phyloP scores from a whole-genome alignment of 2,113 vertebrate genomes.

The Agapornis roseicollis region DNA sequence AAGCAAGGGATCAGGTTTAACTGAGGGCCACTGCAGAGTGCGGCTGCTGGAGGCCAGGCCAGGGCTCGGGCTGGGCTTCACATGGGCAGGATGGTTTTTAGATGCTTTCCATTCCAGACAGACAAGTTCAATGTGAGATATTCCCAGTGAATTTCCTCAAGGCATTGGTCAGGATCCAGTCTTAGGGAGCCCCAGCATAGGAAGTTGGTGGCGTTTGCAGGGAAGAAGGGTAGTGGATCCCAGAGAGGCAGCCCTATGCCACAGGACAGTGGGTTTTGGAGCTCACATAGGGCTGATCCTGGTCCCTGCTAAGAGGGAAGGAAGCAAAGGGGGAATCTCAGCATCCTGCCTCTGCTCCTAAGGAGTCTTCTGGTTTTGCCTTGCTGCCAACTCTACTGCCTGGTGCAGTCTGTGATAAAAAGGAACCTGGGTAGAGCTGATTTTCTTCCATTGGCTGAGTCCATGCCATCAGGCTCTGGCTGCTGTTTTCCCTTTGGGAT shows the following conservation, averaged over 20 bases:
- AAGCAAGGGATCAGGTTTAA: conserved; percentile 68
- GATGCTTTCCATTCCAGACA: neutral
- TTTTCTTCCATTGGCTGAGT: neutral
- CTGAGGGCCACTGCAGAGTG: conserved; percentile 9
- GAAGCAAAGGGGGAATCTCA: neutral
- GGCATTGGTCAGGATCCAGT: neutral
- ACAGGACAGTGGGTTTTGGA: neutral
- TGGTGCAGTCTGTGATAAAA: neutral
- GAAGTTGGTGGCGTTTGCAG: accelerated
- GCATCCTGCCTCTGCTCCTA: neutral
- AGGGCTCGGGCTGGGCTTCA: neutral
- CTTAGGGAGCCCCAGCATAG: neutral
- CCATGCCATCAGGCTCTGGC: neutral
- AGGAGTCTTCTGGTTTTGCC: neutral
- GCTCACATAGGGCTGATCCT: neutral
- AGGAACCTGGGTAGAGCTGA: neutral
- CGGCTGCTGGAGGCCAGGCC: neutral
- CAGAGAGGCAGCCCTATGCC: neutral
- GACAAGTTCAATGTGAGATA: neutral
- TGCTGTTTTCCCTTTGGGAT: neutral
- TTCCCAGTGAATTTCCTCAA: neutral
- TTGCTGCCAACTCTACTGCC: neutral
- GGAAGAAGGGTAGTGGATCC: accelerated
- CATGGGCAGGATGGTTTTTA: accelerated
- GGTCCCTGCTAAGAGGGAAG: neutral